Evolutionary conservation across 2,113 vertebrate species (phyloP).

Genomic region (Plecotus auritus): DNA sequence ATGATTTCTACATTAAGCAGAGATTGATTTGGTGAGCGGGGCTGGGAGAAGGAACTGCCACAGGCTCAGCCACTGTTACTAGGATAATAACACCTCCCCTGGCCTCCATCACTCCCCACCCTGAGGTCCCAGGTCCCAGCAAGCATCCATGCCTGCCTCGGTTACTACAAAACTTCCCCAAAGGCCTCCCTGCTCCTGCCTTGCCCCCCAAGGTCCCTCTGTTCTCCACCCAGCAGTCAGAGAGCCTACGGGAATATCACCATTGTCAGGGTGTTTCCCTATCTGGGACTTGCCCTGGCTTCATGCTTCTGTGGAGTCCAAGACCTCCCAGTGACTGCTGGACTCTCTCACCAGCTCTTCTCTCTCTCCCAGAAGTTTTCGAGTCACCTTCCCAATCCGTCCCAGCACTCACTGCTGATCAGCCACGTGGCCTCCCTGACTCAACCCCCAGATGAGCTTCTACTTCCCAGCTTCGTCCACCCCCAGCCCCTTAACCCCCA

Average conservation of each 20-base stretch:
- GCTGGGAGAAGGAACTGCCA: not conserved
- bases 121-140: not conserved
- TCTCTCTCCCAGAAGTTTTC: not conserved
- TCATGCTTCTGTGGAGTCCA: rapidly evolving
- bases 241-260: rapidly evolving
- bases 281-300: rapidly evolving
- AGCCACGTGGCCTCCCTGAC: not conserved
- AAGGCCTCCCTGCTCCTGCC: not conserved
- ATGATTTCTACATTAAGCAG: not conserved
- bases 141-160: no score
- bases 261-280: not conserved
- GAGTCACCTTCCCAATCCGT: not conserved
- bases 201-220: not conserved
- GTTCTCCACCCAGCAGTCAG: not conserved
- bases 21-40: no score
- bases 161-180: rapidly evolving
- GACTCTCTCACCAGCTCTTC: not conserved
- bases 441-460: rapidly evolving
- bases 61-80: not conserved
- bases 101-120: no score
- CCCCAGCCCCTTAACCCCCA: not conserved
- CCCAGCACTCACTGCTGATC: rapidly evolving
- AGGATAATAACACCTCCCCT: no score
- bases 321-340: rapidly evolving
- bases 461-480: no score